These are phyloP conservation scores for Echinometra lucunter DNA, from an alignment of 53 echinoderm and acorn worm genomes.

Conservation along the genomic window DNA sequence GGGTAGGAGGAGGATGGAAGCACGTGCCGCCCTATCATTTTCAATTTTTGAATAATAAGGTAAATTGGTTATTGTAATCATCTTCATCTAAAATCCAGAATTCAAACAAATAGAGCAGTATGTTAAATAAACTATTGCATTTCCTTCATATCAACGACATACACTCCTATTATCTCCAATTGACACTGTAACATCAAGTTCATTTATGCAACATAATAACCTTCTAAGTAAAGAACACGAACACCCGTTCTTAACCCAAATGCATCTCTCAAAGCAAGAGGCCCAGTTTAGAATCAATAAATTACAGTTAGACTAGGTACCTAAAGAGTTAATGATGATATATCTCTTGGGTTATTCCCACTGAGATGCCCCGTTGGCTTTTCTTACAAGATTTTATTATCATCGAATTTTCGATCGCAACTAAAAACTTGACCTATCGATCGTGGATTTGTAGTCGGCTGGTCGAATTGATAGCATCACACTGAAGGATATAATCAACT, in stretches of 20 bases:
- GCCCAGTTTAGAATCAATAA: neutral
- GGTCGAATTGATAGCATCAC: slow-evolving; percentile 22
- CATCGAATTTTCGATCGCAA: slow-evolving; percentile 61
- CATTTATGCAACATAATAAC: neutral
- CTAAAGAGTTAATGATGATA: neutral
- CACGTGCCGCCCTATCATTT: too few species aligned
- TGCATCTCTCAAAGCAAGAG: neutral
- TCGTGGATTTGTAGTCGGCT: slow-evolving; percentile 24
- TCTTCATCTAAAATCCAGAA: too few species aligned
- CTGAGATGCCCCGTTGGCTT: neutral
- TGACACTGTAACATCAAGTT: neutral
- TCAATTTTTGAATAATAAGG: too few species aligned
- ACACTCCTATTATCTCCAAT: too few species aligned
- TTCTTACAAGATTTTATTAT: slow-evolving; percentile 49
- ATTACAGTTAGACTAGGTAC: neutral
- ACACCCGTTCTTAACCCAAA: neutral
- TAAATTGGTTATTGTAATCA: too few species aligned
- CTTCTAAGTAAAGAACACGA: neutral
- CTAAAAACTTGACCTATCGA: slow-evolving; percentile 45
- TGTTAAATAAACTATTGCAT: too few species aligned
- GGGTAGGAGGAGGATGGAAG: too few species aligned
- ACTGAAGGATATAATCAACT: neutral
- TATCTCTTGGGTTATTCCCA: neutral
- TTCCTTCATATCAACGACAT: too few species aligned
- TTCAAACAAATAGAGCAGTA: neutral